Base-by-base conservation (phyloP, 2,888 invertebrate species). In the Heliconius hortense region DNA sequence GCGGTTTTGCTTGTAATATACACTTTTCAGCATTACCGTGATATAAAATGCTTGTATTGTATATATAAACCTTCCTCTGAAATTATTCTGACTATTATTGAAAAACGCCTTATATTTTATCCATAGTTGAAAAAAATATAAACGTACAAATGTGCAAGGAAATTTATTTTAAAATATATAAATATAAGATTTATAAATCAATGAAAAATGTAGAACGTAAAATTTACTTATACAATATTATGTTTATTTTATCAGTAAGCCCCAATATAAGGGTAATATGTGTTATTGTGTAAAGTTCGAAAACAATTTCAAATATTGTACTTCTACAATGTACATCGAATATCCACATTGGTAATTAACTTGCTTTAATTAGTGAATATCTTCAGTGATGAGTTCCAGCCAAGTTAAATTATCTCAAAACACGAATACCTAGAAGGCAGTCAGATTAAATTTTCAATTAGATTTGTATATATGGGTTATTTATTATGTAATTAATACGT, bases 291-390 rank as follows among this genome's bases (percentile, higher is more conserved):
- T 28, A 28, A n/a, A 68, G 21, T 48, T 68, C 53, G 31, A 56
- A 56, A 69, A 69, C 56, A 56, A 56, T 69, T 53, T 69, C 31
- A 56, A 69, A 56, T 56, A 69, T 3, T 4, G 48, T 28, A 53
- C n/a, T 7, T 69, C 15, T 68, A 43, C 18, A 18, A 21, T 43
- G 48, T 48, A 70, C 74, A 74, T 39, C 60, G 26, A 18, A n/a
- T 71, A 72, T 69, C 24, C 31, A 53, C 56, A 31, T 35, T 56
- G 31, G 56, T 43, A 69, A 75, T 72, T 75, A 68, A 62, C 60
- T 72, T 62, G 60, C 60, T 75, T 75, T 67, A 72, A 75, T 71
- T 75, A 75, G 43, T 71, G 70, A 64, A 72, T 72, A 75, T 72
- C 75, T 75, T 75, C 39, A 13, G 67, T 59, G 59, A 67, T n/a